A percentile compares a stretch with the other conserved stretches of the same genome.
These are phyloP conservation scores for Haliclystus octoradiatus DNA, from an alignment of 30 jellyfish, hydroid and myxozoan genomes.

Conservation along the genomic window DNA sequence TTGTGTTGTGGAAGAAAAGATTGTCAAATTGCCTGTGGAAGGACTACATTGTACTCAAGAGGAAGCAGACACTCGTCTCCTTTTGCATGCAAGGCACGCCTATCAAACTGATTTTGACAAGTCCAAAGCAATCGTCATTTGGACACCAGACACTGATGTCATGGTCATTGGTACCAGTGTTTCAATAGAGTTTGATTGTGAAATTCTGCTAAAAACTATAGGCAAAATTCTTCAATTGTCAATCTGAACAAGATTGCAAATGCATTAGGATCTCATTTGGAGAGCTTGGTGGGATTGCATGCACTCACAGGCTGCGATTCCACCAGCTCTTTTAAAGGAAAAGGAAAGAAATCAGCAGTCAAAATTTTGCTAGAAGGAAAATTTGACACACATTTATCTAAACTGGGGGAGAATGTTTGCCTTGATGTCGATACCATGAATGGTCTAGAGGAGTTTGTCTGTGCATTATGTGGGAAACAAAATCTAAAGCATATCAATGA, in stretches of 20 bases:
- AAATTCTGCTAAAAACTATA: too few species aligned
- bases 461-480: neutral
- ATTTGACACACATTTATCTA: neutral
- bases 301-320: neutral
- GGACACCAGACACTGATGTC: too few species aligned
- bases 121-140: too few species aligned
- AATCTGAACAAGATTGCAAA: neutral
- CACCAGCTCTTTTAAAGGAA: neutral
- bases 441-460: neutral
- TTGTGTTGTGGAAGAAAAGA: neutral
- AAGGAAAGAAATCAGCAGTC: neutral
- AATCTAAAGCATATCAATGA: neutral
- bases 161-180: too few species aligned
- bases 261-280: neutral
- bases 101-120: too few species aligned
- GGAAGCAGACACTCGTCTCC: constrained; percentile 32
- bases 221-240: neutral
- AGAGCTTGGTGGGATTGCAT: neutral
- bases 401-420: neutral
- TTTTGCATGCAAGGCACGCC: constrained; percentile 24
- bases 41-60: constrained; percentile 22
- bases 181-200: too few species aligned
- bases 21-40: constrained; percentile 4
- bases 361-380: neutral
- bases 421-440: neutral